Evolutionary conservation across 2,888 invertebrate species (phyloP), one percentile per base, ranked within the genome.

Genomic region (Amblyteles armatorius): DNA sequence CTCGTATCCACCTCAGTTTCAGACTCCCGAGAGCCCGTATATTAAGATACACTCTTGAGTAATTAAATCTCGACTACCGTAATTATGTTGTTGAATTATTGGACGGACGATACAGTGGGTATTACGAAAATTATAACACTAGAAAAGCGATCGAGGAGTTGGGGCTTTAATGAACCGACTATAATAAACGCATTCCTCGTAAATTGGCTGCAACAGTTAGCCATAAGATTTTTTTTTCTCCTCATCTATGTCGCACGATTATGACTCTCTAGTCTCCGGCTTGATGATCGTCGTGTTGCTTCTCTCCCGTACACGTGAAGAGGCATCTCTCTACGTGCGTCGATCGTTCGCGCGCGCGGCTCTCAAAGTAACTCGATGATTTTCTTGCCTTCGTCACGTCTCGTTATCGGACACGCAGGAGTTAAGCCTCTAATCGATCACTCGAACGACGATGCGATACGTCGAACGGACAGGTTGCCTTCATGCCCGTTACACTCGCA

Each of bases 391-490:
- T 87, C 86, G 72, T 87, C 87, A 65, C 85, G 88, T 87, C 87
- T 89, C 87, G 86, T 89, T 88, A 88, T 87, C 87, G 81, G 78
- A 84, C 81, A 76, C 83, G 73, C 55, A 11, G 86, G 81, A 86
- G 81, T 86, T 67, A 50, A 84, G 80, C 22, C 84, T 48, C 85
- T 85, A 86, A 91, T 89, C 90, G 87, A 91, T 91, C 90, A 91
- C 55, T 88, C 86, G 82, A 68, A 81, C 86, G 84, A 74, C 81
- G 86, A 88, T 79, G 85, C 87, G 86, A 86, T 87, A 87, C 84
- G 83, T 87, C 71, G 87, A 77, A 86, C 83, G 77, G 84, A 83
- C 86, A 79, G 84, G 86, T 83, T 87, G 82, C 77, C 86, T 48
- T 86, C 84, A 87, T 87, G 84, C 82, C 85, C 84, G 88, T 89